Evolutionary conservation across 2,797 vertebrate genomes (phyloP), one percentile per base, ranked within the genome.

Genomic region (Chelon auratus): DNA sequence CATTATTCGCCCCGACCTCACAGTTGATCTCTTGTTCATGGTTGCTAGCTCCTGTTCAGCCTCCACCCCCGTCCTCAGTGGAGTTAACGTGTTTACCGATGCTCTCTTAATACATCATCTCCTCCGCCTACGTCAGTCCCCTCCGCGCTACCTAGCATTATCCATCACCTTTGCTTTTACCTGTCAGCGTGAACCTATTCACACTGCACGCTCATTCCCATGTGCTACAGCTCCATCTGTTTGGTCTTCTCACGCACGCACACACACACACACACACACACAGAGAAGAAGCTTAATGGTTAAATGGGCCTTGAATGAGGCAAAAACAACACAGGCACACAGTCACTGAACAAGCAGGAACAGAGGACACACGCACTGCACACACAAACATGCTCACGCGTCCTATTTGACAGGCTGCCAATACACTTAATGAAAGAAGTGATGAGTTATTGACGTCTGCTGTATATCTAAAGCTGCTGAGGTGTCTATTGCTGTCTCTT

Each of bases 371-470:
- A 55, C 43, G 43, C 62, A 37, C 26, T 6, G 9, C 43, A 47
- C 80, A 50, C 33, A 50, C 63, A 62, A 42, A 43, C 53, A 37
- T 52, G 26, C 50, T 77, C 62, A 57, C 60, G 22, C 60, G 71
- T 9, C 39, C 68, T 59, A 52, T 81, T 70, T 81, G 81, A 73
- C 51, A 15, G 7, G 45, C 71, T 88, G 86, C 75, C 87, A 79
- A 93, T 89, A 84, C 36, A 45, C 83, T 87, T 93, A 90, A 92
- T 90, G 90, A 91, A 84, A 85, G 83, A 70, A 89, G 80, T 92
- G 90, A 93, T 93, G 91, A 92, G 90, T 85, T 94, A 94, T 92
- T 93, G 92, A 93, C 86, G 91, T 59, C 18, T 68, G 72, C 77
- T 24, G 62, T 84, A 83, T 87, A 83, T 89, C 87, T 89, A 77